A percentile compares a stretch with the other conserved stretches of the same genome.
These are phyloP conservation scores for Myiotriccus ornatus DNA, from an alignment of 2,797 vertebrate genomes.

Conservation along the genomic window DNA sequence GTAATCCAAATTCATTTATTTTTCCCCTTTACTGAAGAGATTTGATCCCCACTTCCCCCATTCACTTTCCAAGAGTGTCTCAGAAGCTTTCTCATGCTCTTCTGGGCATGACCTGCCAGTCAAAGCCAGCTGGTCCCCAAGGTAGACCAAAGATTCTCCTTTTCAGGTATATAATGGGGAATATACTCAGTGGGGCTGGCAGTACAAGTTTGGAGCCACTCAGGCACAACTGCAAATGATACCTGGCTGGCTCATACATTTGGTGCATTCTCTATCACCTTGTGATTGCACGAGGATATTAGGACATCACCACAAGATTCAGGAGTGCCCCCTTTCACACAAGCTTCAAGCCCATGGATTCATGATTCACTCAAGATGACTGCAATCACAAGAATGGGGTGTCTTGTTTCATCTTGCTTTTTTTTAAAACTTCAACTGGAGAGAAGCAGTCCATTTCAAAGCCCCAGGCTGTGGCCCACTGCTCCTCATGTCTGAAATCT, in stretches of 20 bases:
- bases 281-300: not conserved
- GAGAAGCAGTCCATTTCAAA: not conserved
- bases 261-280: fast-evolving
- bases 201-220: not conserved
- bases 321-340: not conserved
- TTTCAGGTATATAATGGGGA: not conserved
- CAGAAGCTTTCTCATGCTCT: not conserved
- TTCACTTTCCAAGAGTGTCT: not conserved
- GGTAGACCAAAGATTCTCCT: not conserved
- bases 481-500: not conserved
- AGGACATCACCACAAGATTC: not conserved
- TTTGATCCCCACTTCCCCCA: not conserved
- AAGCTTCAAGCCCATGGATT: not conserved
- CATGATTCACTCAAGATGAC: not conserved
- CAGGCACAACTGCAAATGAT: not conserved
- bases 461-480: not conserved
- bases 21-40: not conserved
- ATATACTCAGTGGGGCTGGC: not conserved
- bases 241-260: not conserved
- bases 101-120: not conserved
- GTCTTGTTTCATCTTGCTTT: not conserved
- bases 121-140: not conserved
- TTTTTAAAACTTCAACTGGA: not conserved
- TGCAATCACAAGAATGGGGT: not conserved
- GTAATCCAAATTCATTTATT: not conserved